Base-by-base conservation (phyloP, 2,797 vertebrate genomes). In the Dromococcyx pavoninus region DNA sequence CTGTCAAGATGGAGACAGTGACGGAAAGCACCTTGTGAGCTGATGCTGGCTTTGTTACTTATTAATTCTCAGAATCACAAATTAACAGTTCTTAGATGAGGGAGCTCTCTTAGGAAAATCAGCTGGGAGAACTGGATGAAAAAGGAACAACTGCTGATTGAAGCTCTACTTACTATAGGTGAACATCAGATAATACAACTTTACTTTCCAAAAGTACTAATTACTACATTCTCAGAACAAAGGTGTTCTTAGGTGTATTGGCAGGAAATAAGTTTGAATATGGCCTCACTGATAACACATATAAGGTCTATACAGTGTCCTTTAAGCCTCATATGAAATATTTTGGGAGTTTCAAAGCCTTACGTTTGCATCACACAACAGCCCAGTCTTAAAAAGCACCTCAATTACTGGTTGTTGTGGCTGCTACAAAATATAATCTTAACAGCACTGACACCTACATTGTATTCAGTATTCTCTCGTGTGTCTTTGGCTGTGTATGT, bases 401-500 rank as follows among this genome's bases (percentile, higher is more conserved):
- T 93, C 75, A 86, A 39, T 79, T 83, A 33, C 60, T 73, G 67
- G 22, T 30, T 78, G 13, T 57, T 88, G 70, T 5, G 27, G 19
- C 86, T 77, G 70, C 80, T 83, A 46, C 60, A 69, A 94, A 92
- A 78, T 28, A 51, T 1, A 61, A 37, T 25, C 33, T 56, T 74
- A 67, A 24, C 67, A 24, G 53, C n/a, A 65, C 84, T 86, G 95
- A 88, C 76, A 86, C 60, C 92, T 81, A 25, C 22, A 5, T 46
- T 18, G 84, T 19, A 35, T 44, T 83, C 71, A 48, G 54, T 56
- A 89, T 50, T 71, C 93, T 95, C 95, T 18, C 9, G 86, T 67
- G 89, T 62, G 78, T 83, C 89, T 95, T 93, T 92, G 69, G 23
- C 48, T 86, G 17, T 56, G 13, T 77, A 33, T 71, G 54, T 93